A percentile compares a stretch with the other conserved stretches of the same genome.
Conservation (phyloP, 2,113 vertebrate species). For the Mastomys coucha region DNA sequence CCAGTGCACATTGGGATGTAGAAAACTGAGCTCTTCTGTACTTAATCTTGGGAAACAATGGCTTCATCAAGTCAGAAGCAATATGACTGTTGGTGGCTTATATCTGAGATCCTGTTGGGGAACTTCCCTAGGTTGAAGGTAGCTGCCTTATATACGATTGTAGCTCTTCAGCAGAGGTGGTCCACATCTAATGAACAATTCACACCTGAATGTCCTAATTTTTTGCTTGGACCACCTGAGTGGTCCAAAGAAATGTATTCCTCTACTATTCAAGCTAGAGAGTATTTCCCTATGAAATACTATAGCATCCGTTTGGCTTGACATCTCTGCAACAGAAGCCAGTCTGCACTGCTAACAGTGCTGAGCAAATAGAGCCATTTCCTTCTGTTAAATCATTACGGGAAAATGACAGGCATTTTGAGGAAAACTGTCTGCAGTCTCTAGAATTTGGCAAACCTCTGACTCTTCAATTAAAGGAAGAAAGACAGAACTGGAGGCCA, state of each 20-base stretch:
- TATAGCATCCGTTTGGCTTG: background rate
- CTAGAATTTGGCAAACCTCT: background rate
- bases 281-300: background rate
- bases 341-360: background rate
- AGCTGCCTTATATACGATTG: background rate
- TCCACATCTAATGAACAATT: background rate
- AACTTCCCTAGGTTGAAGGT: background rate
- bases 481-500: background rate
- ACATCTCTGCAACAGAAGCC: background rate
- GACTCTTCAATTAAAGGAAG: background rate
- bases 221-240: background rate
- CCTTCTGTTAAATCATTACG: background rate
- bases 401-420: slow-evolving; percentile 6
- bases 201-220: no score
- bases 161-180: background rate
- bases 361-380: background rate
- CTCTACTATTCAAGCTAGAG: background rate
- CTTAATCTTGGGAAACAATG: background rate
- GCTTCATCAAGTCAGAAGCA: background rate
- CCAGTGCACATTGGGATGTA: background rate
- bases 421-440: background rate
- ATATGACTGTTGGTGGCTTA: background rate
- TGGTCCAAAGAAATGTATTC: background rate
- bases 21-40: background rate
- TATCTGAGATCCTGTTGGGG: background rate